phyloP scores from a whole-genome alignment of 2,888 invertebrate genomes.

The Heterodera filipjevi region DNA sequence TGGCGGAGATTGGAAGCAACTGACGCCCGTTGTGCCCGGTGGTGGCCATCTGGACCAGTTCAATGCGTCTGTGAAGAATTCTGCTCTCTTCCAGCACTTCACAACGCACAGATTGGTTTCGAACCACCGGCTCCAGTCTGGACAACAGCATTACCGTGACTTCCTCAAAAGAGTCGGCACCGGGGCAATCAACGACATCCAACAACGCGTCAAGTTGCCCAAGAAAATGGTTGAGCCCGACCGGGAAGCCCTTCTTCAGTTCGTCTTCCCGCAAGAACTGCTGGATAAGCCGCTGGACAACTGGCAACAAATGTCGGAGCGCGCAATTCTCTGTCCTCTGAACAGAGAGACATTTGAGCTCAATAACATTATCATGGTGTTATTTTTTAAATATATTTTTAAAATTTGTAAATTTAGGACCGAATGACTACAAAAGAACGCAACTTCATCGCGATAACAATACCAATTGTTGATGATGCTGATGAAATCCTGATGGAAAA shows the following conservation, averaged over 20 bases:
- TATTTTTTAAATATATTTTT: neutral
- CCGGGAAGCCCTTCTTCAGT: neutral
- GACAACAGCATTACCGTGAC: neutral
- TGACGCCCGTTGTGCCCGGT: conserved; percentile 23
- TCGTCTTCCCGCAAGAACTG: neutral
- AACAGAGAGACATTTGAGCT: conserved; percentile 4
- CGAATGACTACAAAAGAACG: neutral
- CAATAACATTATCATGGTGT: neutral
- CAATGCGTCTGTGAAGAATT: conserved; percentile 23
- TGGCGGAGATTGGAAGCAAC: conserved; percentile 20
- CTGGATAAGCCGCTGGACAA: neutral
- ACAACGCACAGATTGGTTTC: conserved; percentile 14
- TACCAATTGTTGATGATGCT: neutral
- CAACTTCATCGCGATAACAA: neutral
- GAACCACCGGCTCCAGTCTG: conserved; percentile 1
- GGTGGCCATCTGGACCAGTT: conserved; percentile 37
- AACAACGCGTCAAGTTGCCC: neutral
- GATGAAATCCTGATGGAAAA: neutral
- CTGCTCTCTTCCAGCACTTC: conserved; percentile 15
- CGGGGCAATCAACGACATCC: neutral
- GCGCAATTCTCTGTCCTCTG: neutral
- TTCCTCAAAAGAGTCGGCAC: neutral
- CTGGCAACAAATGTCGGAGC: neutral
- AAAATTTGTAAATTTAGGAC: neutral
- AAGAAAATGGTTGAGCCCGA: neutral